Conservation (phyloP, 2,113 vertebrate genomes). For the Pogona vitticeps region DNA sequence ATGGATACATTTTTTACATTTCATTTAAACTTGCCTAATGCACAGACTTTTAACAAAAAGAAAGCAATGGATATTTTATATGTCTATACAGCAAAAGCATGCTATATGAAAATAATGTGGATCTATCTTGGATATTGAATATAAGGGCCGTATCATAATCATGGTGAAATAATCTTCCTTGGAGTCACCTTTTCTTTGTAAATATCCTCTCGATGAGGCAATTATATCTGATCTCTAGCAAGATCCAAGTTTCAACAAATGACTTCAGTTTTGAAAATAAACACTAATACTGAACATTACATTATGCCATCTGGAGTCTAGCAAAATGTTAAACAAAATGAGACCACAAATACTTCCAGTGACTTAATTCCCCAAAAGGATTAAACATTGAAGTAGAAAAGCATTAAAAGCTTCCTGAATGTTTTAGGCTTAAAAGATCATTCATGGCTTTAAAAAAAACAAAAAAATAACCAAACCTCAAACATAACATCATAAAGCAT, state of each 20-base stretch:
- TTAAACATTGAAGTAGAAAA: neutral
- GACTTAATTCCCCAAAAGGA: constrained; percentile 9
- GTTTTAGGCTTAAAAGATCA: neutral
- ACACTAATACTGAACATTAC: constrained; percentile 34
- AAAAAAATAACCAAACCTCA: too few species aligned
- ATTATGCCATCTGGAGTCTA: constrained; percentile 48
- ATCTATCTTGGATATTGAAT: neutral
- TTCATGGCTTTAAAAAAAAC: neutral
- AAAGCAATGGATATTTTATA: neutral
- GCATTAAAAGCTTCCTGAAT: neutral
- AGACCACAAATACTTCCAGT: constrained; percentile 1
- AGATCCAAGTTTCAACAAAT: constrained; percentile 56
- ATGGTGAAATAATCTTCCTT: constrained; percentile 18
- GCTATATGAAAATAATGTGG: rapidly evolving
- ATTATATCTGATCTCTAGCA: constrained; percentile 29
- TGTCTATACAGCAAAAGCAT: neutral
- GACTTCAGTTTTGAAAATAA: constrained; percentile 65
- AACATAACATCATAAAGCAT: neutral
- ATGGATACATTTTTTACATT: neutral
- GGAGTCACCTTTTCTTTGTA: constrained; percentile 17
- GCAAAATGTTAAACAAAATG: constrained; percentile 45
- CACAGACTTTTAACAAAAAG: neutral
- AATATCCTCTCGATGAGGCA: constrained; percentile 36
- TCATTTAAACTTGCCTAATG: neutral
- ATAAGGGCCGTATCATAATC: neutral